Conservation (phyloP, 2,888 invertebrate genomes). For the Lithosia quadra region DNA sequence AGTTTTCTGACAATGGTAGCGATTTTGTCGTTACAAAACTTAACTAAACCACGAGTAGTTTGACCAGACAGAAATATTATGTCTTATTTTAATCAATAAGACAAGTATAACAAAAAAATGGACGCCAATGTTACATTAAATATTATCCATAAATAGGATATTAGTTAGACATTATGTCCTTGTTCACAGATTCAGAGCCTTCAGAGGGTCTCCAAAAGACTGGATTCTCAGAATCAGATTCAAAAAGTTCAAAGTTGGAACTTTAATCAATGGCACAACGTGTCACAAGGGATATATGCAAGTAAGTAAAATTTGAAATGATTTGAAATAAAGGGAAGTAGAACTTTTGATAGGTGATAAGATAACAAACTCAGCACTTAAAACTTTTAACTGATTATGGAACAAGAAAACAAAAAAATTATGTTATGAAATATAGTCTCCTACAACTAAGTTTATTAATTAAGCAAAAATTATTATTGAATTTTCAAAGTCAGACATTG, state of each 20-base stretch:
- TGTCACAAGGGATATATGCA: slow-evolving; percentile 96
- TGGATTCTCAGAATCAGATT: slow-evolving; percentile 96
- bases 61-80: too few species aligned
- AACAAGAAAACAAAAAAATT: background rate
- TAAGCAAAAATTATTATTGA: slow-evolving; percentile 9
- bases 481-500: slow-evolving; percentile 24
- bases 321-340: background rate
- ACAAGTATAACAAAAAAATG: too few species aligned
- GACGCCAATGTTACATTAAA: too few species aligned
- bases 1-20: too few species aligned
- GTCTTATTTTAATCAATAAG: too few species aligned
- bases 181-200: slow-evolving; percentile 91
- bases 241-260: slow-evolving; percentile 97
- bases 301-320: slow-evolving; percentile 79
- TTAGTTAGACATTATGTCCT: slow-evolving; percentile 14
- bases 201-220: slow-evolving; percentile 95
- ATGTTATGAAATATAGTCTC: background rate
- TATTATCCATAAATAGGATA: background rate
- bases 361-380: too few species aligned
- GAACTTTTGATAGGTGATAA: background rate
- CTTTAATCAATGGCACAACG: slow-evolving; percentile 94
- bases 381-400: background rate
- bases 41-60: too few species aligned
- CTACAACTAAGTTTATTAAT: slow-evolving; percentile 5
- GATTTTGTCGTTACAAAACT: too few species aligned